Evolutionary conservation across 2,888 invertebrate species (phyloP), one percentile per base, ranked within the genome.

Genomic region (Stenoptilia bipunctidactyla): DNA sequence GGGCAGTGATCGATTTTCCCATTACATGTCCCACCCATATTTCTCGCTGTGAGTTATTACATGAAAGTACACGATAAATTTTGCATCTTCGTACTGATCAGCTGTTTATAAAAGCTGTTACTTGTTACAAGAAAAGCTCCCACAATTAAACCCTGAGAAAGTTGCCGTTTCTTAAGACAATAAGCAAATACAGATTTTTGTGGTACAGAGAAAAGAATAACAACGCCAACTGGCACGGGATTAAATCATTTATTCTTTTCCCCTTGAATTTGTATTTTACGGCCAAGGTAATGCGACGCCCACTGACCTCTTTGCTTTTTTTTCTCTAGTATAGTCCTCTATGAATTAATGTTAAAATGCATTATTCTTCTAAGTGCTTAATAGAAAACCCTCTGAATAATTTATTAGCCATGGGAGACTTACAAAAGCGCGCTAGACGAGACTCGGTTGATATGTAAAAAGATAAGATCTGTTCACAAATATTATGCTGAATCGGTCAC

Each of bases 281-380:
- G 61, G 58, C 61, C 68, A 62, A 68, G 63, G 63, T 58, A 56
- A 65, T 66, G 44, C 49, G 45, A 13, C 14, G 47, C 45, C 52
- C 47, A 48, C 47, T 48, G 50, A 46, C 50, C 47, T 45, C 46
- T 51, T 43, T 53, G 61, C 66, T 66, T 63, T 69, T 65, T 56
- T 61, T 56, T 47, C 53, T 51, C 49, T 45, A 49, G 57, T 59
- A 58, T 59, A 52, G 56, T 51, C 58, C n/a, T 49, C 61, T 62
- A 62, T 66, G 62, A 69, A 72, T 70, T 68, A 69, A 61, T 57
- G 61, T 58, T 58, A 59, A 61, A 20, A 72, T 71, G 67, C 73
- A 75, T 75, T 73, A 74, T 75, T 73, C 71, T 68, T 66, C 58
- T 69, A 69, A 76, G 71, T 72, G 68, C 71, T 66, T 71, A 70